These are phyloP conservation scores for Anticlea derivata DNA, from an alignment of 2,888 invertebrate species.

Conservation along the genomic window DNA sequence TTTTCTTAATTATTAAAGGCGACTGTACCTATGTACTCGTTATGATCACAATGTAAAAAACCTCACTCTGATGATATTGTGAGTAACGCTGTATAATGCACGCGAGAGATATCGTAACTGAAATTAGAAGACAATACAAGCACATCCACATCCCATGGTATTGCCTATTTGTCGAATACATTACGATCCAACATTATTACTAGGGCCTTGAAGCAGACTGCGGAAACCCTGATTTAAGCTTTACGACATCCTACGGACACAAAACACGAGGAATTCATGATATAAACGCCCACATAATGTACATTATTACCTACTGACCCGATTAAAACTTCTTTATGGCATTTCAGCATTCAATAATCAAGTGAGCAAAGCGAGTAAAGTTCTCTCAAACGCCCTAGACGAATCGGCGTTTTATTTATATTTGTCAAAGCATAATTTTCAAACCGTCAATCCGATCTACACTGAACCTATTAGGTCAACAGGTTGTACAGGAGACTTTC, in stretches of 20 bases:
- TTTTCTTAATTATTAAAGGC: too few species aligned
- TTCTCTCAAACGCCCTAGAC: too few species aligned
- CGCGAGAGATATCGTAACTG: constrained; percentile 2
- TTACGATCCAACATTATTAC: constrained; percentile 29
- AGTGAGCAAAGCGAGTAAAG: too few species aligned
- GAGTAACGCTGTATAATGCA: not conserved
- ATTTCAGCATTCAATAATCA: too few species aligned
- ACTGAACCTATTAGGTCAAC: too few species aligned
- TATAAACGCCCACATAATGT: constrained; percentile 15
- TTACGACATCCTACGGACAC: constrained; percentile 46
- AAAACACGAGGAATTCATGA: constrained; percentile 27
- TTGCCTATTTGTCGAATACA: constrained; percentile 15
- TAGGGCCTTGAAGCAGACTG: constrained; percentile 40
- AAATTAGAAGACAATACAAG: not conserved
- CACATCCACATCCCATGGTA: constrained; percentile 1
- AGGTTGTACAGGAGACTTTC: too few species aligned
- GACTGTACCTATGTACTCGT: too few species aligned
- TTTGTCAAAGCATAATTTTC: too few species aligned
- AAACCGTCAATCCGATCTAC: too few species aligned
- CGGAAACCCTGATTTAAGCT: constrained; percentile 48
- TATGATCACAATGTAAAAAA: not conserved
- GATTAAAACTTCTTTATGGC: not conserved
- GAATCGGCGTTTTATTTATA: too few species aligned
- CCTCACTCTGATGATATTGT: not conserved
- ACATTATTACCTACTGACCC: constrained; percentile 16